These are phyloP conservation scores for Melanaphis sacchari DNA, from an alignment of 1,140 invertebrate species.

Conservation along the genomic window DNA sequence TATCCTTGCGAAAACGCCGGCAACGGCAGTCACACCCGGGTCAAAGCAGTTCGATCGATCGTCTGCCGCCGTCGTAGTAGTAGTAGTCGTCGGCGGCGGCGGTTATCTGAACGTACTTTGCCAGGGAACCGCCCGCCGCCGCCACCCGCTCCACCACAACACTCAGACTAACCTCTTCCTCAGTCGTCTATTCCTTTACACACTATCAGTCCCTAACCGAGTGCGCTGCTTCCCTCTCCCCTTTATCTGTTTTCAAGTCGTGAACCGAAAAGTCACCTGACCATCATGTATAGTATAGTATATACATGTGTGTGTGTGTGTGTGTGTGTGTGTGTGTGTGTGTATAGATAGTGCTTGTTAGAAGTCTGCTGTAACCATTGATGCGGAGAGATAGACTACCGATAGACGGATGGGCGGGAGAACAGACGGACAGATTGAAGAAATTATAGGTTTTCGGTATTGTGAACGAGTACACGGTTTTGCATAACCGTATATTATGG, in stretches of 20 bases:
- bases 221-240: not conserved
- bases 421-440: not conserved
- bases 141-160: not conserved
- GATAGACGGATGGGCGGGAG: too few species aligned
- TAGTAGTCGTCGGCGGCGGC: not conserved
- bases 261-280: not conserved
- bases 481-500: not conserved
- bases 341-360: not conserved
- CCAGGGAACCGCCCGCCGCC: not conserved
- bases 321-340: too few species aligned
- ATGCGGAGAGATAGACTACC: not conserved
- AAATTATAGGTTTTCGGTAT: not conserved
- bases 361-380: not conserved
- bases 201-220: not conserved
- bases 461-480: not conserved
- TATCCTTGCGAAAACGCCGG: constrained; percentile 25
- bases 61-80: not conserved
- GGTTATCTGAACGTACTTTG: not conserved
- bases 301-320: too few species aligned
- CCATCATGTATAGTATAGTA: not conserved
- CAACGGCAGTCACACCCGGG: constrained; percentile 45
- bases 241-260: not conserved
- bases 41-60: constrained; percentile 48
- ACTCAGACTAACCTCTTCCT: not conserved
- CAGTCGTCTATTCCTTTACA: not conserved